Base-by-base conservation (phyloP, 2,888 invertebrate genomes). In the Listrodromus nycthemerus region DNA sequence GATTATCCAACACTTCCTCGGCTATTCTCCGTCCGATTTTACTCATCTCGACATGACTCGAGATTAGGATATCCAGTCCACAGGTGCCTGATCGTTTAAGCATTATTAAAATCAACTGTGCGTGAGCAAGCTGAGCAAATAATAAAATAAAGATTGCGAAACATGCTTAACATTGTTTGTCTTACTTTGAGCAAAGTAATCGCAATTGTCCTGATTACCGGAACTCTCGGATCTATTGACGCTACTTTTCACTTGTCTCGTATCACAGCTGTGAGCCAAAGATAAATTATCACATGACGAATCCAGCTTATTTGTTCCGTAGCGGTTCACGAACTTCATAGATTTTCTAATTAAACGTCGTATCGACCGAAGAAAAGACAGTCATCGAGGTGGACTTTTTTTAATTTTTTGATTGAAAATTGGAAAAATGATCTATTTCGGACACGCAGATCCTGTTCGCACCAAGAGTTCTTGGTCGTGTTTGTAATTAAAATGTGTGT, bases 11-110 rank as follows among this genome's bases (percentile, higher is more conserved):
- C 67, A 96, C 96, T 92, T 97, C 96, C 87, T 97, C 97, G 0
- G 97, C 97, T 89, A 98, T 97, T 92, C 97, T 96, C 77, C 96
- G 95, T 8, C 98, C 97, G 86, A 98, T 97, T 94, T 97, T 97
- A 91, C 97, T 97, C 61, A 97, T 97, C 93, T 97, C 97, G 77
- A 97, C 95, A 88, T 97, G 96, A 81, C 96, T 96, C 88, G 96
- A 96, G 87, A 97, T 96, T 87, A 96, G 94, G 85, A 95, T 94
- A 91, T 96, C 96, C 93, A 97, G 95, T 86, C 95, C 94, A 83
- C 95, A 96, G 84, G 94, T 94, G 85, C 94, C 95, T 94, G 93
- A 16, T 16, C 13, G 1, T 45, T 45, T 16, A 45, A 45, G 41
- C 16, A 45, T 45, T 45, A 45, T 45, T 16, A 45, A 45, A 45